phyloP scores from a whole-genome alignment of 2,797 vertebrate genomes.

The Karalla daura region DNA sequence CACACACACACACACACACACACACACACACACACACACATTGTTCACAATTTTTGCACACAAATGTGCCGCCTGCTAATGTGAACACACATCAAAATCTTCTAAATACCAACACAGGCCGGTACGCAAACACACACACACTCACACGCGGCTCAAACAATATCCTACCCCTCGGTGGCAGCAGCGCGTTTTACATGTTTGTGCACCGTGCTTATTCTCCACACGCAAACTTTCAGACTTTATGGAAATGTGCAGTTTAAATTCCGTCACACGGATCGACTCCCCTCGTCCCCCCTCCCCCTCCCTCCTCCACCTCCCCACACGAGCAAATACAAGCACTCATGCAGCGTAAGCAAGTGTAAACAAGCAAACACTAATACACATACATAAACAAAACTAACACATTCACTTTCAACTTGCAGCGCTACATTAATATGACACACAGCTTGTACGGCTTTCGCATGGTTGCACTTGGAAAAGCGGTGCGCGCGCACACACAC shows the following conservation, averaged over 20 bases:
- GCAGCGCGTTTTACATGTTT: not conserved
- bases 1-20: constrained; percentile 28
- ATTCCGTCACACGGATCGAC: constrained; percentile 46
- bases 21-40: constrained; percentile 32
- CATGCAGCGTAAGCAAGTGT: constrained; percentile 25
- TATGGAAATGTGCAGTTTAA: constrained; percentile 33
- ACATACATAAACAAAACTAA: constrained; percentile 38
- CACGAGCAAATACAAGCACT: constrained; percentile 34
- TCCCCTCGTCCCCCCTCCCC: no score
- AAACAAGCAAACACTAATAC: constrained; percentile 49
- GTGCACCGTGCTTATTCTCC: constrained; percentile 17
- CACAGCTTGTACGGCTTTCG: constrained; percentile 42
- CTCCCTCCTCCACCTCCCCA: no score
- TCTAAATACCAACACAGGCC: constrained; percentile 8
- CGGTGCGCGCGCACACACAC: no score
- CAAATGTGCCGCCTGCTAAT: constrained; percentile 23
- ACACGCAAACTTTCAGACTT: constrained; percentile 22
- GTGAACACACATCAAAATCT: constrained; percentile 11
- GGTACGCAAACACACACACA: not conserved
- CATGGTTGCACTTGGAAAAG: constrained; percentile 60
- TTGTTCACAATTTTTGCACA: no score
- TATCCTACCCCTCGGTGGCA: constrained; percentile 1
- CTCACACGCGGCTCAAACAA: not conserved
- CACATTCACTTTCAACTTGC: constrained; percentile 43
- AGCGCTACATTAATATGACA: constrained; percentile 45